These are phyloP conservation scores for Phaedon cochleariae DNA, from an alignment of 2,888 invertebrate genomes.

Conservation along the genomic window DNA sequence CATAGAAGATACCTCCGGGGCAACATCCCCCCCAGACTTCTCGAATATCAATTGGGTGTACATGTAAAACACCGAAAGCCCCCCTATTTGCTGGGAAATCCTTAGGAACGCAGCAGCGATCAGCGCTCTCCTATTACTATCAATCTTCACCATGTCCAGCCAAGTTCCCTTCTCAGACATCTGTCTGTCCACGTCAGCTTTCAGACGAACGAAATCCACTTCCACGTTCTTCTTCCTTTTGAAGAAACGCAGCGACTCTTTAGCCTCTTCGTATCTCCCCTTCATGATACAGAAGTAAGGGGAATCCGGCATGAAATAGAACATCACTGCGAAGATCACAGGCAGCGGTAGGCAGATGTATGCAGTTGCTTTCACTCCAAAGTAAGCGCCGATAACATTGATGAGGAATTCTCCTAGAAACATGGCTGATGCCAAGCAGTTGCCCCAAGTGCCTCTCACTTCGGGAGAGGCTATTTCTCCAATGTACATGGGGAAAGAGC, in stretches of 20 bases:
- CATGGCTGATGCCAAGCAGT: slow-evolving; percentile 43
- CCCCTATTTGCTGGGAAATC: slow-evolving; percentile 51
- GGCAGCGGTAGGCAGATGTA: slow-evolving; percentile 68
- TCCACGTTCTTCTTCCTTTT: slow-evolving; percentile 46
- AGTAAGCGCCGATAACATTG: slow-evolving; percentile 65
- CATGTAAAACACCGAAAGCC: slow-evolving; percentile 47
- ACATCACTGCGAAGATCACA: slow-evolving; percentile 65
- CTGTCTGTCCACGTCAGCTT: slow-evolving; percentile 50
- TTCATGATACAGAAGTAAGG: slow-evolving; percentile 52
- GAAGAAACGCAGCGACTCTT: slow-evolving; percentile 43
- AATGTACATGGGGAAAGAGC: slow-evolving; percentile 50
- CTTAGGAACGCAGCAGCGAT: slow-evolving; percentile 49
- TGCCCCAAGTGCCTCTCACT: slow-evolving; percentile 54
- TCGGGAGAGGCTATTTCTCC: slow-evolving; percentile 52
- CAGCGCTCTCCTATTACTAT: slow-evolving; percentile 51
- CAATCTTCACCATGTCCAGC: slow-evolving; percentile 50
- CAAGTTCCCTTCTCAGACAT: slow-evolving; percentile 54
- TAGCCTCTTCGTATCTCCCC: slow-evolving; percentile 43
- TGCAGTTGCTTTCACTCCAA: slow-evolving; percentile 65
- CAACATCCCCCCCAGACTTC: slow-evolving; percentile 50
- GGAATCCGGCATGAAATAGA: slow-evolving; percentile 70
- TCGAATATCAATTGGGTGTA: slow-evolving; percentile 54
- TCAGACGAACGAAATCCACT: slow-evolving; percentile 45
- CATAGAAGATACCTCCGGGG: slow-evolving; percentile 34
- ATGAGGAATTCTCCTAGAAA: slow-evolving; percentile 51